These are phyloP conservation scores for Sycobia sp. DNA, from an alignment of 1,140 invertebrate genomes.

Conservation along the genomic window DNA sequence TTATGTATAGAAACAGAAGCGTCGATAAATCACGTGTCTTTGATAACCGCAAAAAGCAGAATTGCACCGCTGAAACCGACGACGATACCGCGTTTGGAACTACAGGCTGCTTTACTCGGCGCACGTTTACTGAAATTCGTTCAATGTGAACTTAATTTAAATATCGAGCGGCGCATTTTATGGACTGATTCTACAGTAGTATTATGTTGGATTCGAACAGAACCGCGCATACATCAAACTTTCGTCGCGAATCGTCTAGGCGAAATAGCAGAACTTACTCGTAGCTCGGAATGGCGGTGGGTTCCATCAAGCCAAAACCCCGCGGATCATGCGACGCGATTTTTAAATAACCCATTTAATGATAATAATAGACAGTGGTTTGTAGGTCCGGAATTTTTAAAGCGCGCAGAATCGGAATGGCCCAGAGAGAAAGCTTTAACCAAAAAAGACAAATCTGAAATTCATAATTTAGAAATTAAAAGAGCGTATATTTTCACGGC, in stretches of 20 bases:
- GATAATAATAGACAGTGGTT: constrained; percentile 21
- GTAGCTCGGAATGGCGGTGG: constrained; percentile 39
- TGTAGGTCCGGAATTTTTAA: neutral
- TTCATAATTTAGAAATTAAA: neutral
- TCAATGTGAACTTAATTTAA: no score
- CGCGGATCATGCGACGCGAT: no score
- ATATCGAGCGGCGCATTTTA: no score
- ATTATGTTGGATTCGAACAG: no score
- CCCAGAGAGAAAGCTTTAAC: neutral
- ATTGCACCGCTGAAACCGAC: no score
- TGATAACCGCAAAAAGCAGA: neutral
- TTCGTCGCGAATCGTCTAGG: no score
- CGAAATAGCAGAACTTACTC: no score
- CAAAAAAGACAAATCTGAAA: neutral
- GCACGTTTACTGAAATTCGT: no score
- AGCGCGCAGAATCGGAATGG: neutral
- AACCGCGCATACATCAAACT: no score
- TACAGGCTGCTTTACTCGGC: no score
- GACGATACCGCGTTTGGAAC: no score
- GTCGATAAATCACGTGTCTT: neutral
- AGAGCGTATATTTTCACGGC: neutral
- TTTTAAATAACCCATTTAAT: constrained; percentile 41
- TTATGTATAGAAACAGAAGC: neutral
- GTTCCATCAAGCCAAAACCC: constrained; percentile 42
- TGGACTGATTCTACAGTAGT: no score